Base-by-base conservation (phyloP, 37 sponge, comb jelly and placozoan genomes). In the Chondrosia reniformis region DNA sequence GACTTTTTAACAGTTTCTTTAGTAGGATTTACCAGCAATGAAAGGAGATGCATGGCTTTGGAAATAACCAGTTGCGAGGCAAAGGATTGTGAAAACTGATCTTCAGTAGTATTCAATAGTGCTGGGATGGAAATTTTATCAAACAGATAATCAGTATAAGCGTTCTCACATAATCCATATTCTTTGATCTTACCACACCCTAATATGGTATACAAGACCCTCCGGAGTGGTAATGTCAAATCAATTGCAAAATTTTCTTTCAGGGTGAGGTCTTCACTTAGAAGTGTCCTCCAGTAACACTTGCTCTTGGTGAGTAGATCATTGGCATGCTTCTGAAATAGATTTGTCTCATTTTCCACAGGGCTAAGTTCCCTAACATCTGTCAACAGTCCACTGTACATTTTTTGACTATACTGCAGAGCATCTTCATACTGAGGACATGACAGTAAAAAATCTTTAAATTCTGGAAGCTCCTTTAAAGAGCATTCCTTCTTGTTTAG, bases 201-300 rank as follows among this genome's bases (percentile, higher is more conserved):
- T 77, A 83, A 36, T 0, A 91, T 62, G 33, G 46, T 17, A 74
- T 90, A 82, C 21, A 71, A 10, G 0, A 45, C 22, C 42, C 55
- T 75, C 27, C 86, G 78, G 25, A 90, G 27, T 58, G 63, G 42
- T n/a, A 83, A 52, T 24, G 86, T 85, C 5, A 80, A 64, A 32
- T 83, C 84, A 37, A 21, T 12, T 49, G 78, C 65, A 49, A 80
- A 32, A 37, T 58, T 66, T 7, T 80, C 77, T 0, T 65, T 61
- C 5, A 83, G 45, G 4, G 71, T 39, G 31, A 38, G 33, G 34
- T 75, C 57, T 52, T 91, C 91, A 0, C 80, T n/a, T 4, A 76
- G 32, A 24, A 65, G 37, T 1, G 33, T 55, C 24, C 87, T 75
- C 77, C 67, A 83, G 61, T 59, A 59, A 13, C 22, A 13, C 61